These are phyloP conservation scores for Melieria omissa DNA, from an alignment of 2,888 invertebrate species.

Conservation along the genomic window DNA sequence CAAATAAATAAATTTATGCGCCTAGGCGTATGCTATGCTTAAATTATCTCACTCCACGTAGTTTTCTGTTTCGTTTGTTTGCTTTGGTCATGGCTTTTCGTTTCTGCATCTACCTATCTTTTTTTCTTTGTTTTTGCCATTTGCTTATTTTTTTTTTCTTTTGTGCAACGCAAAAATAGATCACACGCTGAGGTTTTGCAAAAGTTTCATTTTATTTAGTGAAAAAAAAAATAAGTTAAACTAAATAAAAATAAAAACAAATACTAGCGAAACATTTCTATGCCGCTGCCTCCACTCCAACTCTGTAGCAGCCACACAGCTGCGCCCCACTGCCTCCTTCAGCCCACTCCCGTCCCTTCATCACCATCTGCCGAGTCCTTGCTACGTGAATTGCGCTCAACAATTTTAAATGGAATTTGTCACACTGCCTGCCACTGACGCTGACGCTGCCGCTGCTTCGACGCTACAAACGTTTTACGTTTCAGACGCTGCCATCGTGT, in stretches of 20 bases:
- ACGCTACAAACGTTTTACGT: background rate
- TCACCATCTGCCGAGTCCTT: background rate
- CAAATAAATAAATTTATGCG: slow-evolving; percentile 31
- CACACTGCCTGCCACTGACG: slow-evolving; percentile 47
- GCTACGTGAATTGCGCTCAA: slow-evolving; percentile 49
- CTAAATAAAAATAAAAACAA: slow-evolving; percentile 1
- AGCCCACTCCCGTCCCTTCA: background rate
- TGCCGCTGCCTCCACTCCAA: background rate
- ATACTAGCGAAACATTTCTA: too few relatives aligned
- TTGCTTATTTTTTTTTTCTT: slow-evolving; percentile 30
- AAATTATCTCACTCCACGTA: slow-evolving; percentile 20
- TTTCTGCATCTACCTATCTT: background rate
- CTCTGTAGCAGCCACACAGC: background rate
- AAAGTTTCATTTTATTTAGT: slow-evolving; percentile 59
- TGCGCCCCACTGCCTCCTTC: slow-evolving; percentile 8
- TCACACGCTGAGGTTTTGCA: slow-evolving; percentile 54
- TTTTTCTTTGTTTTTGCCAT: slow-evolving; percentile 2
- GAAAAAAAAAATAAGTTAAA: slow-evolving; percentile 25
- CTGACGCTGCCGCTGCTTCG: background rate
- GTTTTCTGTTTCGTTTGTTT: slow-evolving; percentile 1
- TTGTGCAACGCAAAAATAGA: slow-evolving; percentile 43
- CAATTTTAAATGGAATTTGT: slow-evolving; percentile 62
- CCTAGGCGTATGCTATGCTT: slow-evolving; percentile 32
- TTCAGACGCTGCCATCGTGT: slow-evolving; percentile 1
- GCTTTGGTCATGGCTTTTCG: background rate